Conservation (phyloP, 2,888 invertebrate genomes). For the Petrolisthes cinctipes region DNA sequence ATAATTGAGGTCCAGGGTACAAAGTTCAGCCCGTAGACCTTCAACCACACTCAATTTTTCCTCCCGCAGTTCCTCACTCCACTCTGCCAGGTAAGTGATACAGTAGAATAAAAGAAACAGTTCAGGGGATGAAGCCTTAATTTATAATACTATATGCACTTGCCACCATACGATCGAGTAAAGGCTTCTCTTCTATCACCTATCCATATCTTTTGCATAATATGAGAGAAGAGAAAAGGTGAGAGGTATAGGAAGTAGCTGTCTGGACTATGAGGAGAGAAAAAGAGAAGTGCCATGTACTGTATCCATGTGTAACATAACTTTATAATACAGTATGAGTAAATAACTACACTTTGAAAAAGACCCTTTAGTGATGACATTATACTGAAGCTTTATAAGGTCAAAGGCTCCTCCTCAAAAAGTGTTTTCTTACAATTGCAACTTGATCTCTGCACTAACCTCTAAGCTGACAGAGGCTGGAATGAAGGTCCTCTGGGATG, state of each 20-base stretch:
- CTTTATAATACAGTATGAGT: too few relatives aligned
- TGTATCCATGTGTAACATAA: too few relatives aligned
- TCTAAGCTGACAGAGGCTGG: slow-evolving; percentile 41
- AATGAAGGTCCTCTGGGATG: slow-evolving; percentile 50
- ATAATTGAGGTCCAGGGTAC: slow-evolving; percentile 38
- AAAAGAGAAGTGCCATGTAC: too few relatives aligned
- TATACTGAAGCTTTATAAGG: too few relatives aligned
- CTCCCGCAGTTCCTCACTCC: slow-evolving; percentile 43
- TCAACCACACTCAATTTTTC: slow-evolving; percentile 47
- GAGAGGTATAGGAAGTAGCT: too few relatives aligned
- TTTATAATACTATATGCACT: background rate
- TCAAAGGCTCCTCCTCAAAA: too few relatives aligned
- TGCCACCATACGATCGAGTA: background rate
- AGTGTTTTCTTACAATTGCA: too few relatives aligned
- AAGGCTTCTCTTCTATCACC: background rate
- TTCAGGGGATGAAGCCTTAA: background rate
- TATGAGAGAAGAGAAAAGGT: too few relatives aligned
- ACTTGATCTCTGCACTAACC: slow-evolving; percentile 15
- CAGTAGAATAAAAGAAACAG: background rate
- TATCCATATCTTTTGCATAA: too few relatives aligned
- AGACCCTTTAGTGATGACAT: too few relatives aligned
- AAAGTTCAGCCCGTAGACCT: slow-evolving; percentile 43
- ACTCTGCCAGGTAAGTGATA: slow-evolving; percentile 19
- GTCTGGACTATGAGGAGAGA: too few relatives aligned
- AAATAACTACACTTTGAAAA: too few relatives aligned